Percentiles rank a stretch among this genome's conserved stretches.
These are phyloP conservation scores for Macrochelys suwanniensis DNA, from an alignment of 2,797 vertebrate species.

Conservation along the genomic window DNA sequence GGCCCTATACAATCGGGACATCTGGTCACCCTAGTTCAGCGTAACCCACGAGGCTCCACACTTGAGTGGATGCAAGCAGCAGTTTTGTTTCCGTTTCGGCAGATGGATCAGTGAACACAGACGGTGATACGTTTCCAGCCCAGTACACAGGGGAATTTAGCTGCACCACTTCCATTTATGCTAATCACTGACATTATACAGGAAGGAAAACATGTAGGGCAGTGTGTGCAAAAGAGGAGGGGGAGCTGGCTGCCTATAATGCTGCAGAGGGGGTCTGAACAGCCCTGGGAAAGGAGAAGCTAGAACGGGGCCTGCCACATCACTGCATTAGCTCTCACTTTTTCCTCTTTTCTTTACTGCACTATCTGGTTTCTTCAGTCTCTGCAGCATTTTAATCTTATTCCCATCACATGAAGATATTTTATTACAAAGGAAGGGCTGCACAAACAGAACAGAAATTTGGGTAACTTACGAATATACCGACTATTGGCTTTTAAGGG, in stretches of 20 bases:
- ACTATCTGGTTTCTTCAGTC: neutral
- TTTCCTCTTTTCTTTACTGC: neutral
- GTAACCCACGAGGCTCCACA: neutral
- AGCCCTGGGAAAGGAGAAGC: neutral
- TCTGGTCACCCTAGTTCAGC: neutral
- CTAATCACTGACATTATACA: neutral
- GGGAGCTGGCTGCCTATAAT: neutral
- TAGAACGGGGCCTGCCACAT: accelerated
- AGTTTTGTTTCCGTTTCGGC: neutral
- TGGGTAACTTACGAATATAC: too few relatives aligned
- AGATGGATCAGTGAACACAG: neutral
- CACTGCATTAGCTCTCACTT: neutral
- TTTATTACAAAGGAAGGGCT: neutral
- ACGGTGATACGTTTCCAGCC: neutral
- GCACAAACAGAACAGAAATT: neutral
- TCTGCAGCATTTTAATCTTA: neutral
- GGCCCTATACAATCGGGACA: too few relatives aligned
- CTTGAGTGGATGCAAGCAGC: neutral
- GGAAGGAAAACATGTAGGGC: neutral
- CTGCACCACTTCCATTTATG: neutral
- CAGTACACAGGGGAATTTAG: accelerated
- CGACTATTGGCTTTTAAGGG: neutral
- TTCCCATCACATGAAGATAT: accelerated
- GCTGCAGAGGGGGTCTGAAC: neutral
- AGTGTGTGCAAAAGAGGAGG: accelerated